Evolutionary conservation across 2,113 vertebrate genomes (phyloP).

Genomic region (Butorides virescens): DNA sequence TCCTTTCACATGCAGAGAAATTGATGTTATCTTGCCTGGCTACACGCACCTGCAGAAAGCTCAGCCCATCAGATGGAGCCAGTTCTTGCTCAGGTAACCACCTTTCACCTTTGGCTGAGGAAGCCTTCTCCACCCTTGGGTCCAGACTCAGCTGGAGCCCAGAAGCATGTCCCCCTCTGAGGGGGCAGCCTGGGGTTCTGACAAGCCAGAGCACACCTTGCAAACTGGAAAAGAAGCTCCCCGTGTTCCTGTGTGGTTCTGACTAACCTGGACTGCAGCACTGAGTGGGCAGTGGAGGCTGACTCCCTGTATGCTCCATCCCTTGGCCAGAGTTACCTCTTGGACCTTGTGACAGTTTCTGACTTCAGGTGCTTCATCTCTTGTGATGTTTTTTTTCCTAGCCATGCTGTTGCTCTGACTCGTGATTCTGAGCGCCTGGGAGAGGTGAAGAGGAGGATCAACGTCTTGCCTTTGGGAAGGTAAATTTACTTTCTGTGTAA

Average conservation of each 20-base stretch:
- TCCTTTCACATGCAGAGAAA: conserved; percentile 77
- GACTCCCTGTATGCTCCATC: background rate
- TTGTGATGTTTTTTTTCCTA: background rate
- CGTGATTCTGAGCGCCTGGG: conserved; percentile 84
- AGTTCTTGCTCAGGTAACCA: conserved; percentile 91
- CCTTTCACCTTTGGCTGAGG: background rate
- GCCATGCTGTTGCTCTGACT: conserved; percentile 73
- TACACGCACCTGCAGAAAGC: conserved; percentile 98
- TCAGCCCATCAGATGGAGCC: conserved; percentile 97
- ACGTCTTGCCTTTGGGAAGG: conserved; percentile 92
- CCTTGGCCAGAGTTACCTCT: no score
- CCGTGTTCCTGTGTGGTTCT: background rate
- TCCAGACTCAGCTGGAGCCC: background rate
- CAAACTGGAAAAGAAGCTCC: background rate
- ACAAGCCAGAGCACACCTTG: background rate
- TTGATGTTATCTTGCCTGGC: conserved; percentile 90
- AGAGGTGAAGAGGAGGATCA: conserved; percentile 81
- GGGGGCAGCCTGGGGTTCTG: background rate
- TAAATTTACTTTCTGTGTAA: background rate
- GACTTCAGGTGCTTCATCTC: no score
- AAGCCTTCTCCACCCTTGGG: background rate
- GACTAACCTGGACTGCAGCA: fast-evolving
- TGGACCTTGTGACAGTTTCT: no score
- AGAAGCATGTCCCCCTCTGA: background rate
- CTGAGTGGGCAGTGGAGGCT: background rate